Evolutionary conservation across 1,140 invertebrate species (phyloP).

Genomic region (Bombyx mori): ASM3026992v2 NC_085116.1:7808501-7809000

Average conservation of each 20-base stretch:
- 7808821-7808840: slow-evolving; percentile 34
- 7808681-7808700: too few relatives aligned
- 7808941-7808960: slow-evolving; percentile 31
- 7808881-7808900: slow-evolving; percentile 24
- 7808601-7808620: too few relatives aligned
- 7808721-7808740: too few relatives aligned
- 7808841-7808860: slow-evolving; percentile 26
- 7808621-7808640: too few relatives aligned
- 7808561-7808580: too few relatives aligned
- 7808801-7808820: slow-evolving; percentile 19
- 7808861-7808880: slow-evolving; percentile 16
- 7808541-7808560: neutral
- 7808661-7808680: too few relatives aligned
- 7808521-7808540: slow-evolving; percentile 6
- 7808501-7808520: slow-evolving; percentile 48
- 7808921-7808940: slow-evolving; percentile 51
- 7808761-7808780: too few relatives aligned
- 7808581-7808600: too few relatives aligned
- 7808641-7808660: too few relatives aligned
- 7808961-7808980: slow-evolving; percentile 29
- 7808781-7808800: too few relatives aligned
- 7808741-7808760: too few relatives aligned
- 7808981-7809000: slow-evolving; percentile 37
- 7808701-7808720: too few relatives aligned
- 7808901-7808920: slow-evolving; percentile 36